Evolutionary conservation across 2,888 invertebrate genomes (phyloP).

Genomic region (Silvanus unidentatus): DNA sequence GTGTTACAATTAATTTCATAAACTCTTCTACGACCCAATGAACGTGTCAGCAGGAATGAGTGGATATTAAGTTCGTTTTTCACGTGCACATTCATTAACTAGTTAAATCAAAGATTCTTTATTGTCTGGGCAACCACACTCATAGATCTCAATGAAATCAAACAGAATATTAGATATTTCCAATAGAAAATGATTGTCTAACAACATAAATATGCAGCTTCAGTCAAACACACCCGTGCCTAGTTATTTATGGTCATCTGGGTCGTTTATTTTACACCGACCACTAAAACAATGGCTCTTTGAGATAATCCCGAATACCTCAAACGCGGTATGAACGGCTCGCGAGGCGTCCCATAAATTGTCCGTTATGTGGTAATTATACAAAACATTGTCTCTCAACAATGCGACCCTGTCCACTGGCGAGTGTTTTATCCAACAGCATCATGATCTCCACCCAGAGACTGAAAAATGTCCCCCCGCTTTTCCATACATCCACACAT

Average conservation of each 20-base stretch:
- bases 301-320: slow-evolving; percentile 34
- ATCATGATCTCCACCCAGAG: not conserved
- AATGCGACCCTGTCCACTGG: slow-evolving; percentile 30
- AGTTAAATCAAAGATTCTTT: no score
- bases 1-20: slow-evolving; percentile 1
- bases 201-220: slow-evolving; percentile 8
- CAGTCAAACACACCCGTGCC: slow-evolving; percentile 10
- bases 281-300: slow-evolving; percentile 29
- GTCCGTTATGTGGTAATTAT: slow-evolving; percentile 41
- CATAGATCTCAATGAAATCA: no score
- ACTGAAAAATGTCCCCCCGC: no score
- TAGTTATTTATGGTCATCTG: slow-evolving; percentile 15
- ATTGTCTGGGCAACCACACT: no score
- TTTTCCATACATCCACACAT: not conserved
- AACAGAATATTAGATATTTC: no score
- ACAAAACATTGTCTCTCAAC: slow-evolving; percentile 39
- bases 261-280: slow-evolving; percentile 28
- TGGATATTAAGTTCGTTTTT: no score
- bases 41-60: no score
- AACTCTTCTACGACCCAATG: not conserved
- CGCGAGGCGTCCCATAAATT: slow-evolving; percentile 34
- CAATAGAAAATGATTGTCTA: not conserved
- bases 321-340: slow-evolving; percentile 32
- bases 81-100: no score
- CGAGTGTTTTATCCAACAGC: slow-evolving; percentile 12